Base-by-base conservation (phyloP, 2,888 invertebrate genomes). In the Stenodema calcarata region DNA sequence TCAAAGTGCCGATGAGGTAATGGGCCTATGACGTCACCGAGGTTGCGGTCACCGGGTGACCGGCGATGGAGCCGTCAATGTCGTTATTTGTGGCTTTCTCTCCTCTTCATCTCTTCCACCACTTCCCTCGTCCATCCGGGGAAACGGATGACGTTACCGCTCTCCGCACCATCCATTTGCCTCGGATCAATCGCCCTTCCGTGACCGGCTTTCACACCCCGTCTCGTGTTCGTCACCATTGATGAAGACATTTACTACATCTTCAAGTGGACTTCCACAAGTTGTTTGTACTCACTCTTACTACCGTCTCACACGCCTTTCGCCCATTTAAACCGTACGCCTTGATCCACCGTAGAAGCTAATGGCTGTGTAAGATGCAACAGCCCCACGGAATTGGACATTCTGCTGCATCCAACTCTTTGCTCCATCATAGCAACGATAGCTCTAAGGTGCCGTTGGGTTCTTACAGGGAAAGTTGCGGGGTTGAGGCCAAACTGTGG, bases 31-130 rank as follows among this genome's bases (percentile, higher is more conserved):
- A 78, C 78, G 78, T 78, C 78, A 78, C 78, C 16, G 78, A 44
- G 78, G 44, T 78, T 78, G 78, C 78, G 78, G 78, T 78, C 78
- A 78, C 47, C 78, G 42, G 44, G 44, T 78, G 47, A 78, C 44
- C 78, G 78, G 27, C 28, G 27, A 78, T 30, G 73, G 73, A 73
- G 73, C 73, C 35, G 73, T 73, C 73, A 73, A 73, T 73, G 73
- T 73, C 73, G 73, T 73, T 73, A 73, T 73, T 73, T 73, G 73
- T 73, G 73, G 73, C 35, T 73, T 28, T 54, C 27, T 27, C 27
- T 62, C 23, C 62, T 11, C 23, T 50, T 62, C 62, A 4, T 16
- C 16, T 50, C 50, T 50, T 50, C n/a, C 16, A n/a, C 50, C 50
- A n/a, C 50, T n/a, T 50, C 50, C 50, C 50, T 50, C 16, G 6